phyloP scores from a whole-genome alignment of 37 sponge, comb jelly and placozoan genomes.

The Amphimedon queenslandica region DNA sequence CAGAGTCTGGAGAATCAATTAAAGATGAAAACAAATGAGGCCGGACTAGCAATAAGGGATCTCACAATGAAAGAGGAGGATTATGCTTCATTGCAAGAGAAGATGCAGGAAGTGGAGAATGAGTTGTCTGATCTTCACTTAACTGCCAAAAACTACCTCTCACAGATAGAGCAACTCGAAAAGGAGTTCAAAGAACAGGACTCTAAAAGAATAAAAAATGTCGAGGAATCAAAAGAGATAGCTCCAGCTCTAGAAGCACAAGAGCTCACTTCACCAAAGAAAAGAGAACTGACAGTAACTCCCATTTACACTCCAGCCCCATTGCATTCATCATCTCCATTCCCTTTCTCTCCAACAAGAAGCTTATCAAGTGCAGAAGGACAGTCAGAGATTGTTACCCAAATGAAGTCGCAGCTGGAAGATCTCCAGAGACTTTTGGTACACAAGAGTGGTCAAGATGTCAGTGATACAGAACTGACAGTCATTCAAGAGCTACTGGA shows the following conservation, averaged over 20 bases:
- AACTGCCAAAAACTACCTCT: background rate
- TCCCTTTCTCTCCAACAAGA: background rate
- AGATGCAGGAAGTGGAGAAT: background rate
- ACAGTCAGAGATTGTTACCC: slow-evolving; percentile 22
- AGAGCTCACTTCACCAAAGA: background rate
- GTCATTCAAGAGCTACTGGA: slow-evolving; percentile 19
- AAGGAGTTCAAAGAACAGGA: background rate
- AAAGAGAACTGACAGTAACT: background rate
- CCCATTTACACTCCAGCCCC: background rate
- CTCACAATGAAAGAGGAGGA: slow-evolving; percentile 3
- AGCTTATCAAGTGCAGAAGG: background rate
- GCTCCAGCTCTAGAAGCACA: background rate
- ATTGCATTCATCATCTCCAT: background rate
- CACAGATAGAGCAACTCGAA: slow-evolving; percentile 1
- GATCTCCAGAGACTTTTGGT: slow-evolving; percentile 10
- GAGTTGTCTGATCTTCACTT: background rate
- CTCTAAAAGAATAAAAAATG: background rate
- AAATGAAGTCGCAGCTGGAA: slow-evolving; percentile 53
- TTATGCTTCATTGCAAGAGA: background rate
- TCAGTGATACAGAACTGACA: background rate
- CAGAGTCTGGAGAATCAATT: background rate
- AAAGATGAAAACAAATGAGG: background rate
- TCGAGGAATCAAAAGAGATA: background rate
- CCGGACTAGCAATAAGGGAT: background rate
- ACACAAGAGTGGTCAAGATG: background rate